These are phyloP conservation scores for Sipha maydis DNA, from an alignment of 2,888 invertebrate species.

Conservation along the genomic window DNA sequence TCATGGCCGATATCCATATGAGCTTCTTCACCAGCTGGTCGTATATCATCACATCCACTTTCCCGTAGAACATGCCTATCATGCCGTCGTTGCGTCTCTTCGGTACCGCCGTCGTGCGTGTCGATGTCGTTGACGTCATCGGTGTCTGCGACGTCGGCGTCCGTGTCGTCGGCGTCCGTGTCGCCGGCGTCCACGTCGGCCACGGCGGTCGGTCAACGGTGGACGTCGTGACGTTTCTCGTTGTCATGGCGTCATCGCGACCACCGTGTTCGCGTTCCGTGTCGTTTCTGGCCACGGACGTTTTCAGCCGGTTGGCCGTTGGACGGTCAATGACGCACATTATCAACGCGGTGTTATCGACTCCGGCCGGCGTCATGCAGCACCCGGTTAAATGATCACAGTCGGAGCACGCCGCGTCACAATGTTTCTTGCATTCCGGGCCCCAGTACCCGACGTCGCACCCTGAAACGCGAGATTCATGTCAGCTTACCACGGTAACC, in stretches of 20 bases:
- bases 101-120: background rate
- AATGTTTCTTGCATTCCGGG: background rate
- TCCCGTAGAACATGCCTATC: background rate
- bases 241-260: no score
- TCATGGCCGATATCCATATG: slow-evolving; percentile 46
- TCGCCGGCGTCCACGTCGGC: background rate
- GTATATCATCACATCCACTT: slow-evolving; percentile 26
- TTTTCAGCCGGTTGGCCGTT: background rate
- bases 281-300: no score
- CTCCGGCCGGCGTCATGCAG: background rate
- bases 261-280: background rate
- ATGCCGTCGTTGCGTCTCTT: background rate
- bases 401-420: slow-evolving; percentile 10
- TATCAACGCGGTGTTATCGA: background rate
- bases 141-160: background rate
- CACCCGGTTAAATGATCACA: slow-evolving; percentile 53
- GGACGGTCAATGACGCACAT: background rate
- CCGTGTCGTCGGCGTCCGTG: background rate
- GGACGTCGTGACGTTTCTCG: no score
- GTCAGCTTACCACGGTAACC: no score
- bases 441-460: slow-evolving; percentile 39
- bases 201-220: no score
- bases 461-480: background rate
- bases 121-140: background rate
- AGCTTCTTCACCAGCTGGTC: slow-evolving; percentile 46